Evolutionary conservation across 2,113 vertebrate species (phyloP).

Genomic region (Dasypus novemcinctus): DNA sequence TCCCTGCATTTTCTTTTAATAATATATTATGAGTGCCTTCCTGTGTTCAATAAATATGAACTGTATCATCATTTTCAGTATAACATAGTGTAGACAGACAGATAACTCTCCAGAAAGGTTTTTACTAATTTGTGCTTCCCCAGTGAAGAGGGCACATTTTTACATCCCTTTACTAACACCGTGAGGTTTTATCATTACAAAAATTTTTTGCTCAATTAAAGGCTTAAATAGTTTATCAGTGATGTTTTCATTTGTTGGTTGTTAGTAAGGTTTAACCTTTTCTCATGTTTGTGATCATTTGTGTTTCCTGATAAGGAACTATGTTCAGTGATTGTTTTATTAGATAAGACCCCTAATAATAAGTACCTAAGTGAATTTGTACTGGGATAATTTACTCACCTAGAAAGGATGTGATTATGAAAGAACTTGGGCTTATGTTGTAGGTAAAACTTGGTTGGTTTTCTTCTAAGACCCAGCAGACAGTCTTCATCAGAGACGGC

Average conservation of each 20-base stretch:
- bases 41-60: background rate
- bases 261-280: conserved; percentile 6
- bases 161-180: background rate
- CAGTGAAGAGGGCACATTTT: background rate
- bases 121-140: background rate
- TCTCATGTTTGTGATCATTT: background rate
- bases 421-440: background rate
- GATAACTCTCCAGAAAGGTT: background rate
- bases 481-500: conserved; percentile 69
- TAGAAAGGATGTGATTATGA: background rate
- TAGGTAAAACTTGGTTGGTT: conserved; percentile 68
- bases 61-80: background rate
- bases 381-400: background rate
- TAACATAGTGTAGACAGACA: background rate
- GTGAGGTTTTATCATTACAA: background rate
- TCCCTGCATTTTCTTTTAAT: background rate
- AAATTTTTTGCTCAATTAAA: background rate
- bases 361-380: conserved; percentile 23
- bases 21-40: background rate
- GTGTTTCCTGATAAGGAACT: conserved; percentile 48
- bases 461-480: conserved; percentile 57
- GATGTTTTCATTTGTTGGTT: conserved; percentile 18
- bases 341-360: background rate
- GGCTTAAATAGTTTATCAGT: background rate
- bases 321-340: background rate